Conservation (phyloP, 1,140 invertebrate genomes). For the Eriocheir sinensis region DNA sequence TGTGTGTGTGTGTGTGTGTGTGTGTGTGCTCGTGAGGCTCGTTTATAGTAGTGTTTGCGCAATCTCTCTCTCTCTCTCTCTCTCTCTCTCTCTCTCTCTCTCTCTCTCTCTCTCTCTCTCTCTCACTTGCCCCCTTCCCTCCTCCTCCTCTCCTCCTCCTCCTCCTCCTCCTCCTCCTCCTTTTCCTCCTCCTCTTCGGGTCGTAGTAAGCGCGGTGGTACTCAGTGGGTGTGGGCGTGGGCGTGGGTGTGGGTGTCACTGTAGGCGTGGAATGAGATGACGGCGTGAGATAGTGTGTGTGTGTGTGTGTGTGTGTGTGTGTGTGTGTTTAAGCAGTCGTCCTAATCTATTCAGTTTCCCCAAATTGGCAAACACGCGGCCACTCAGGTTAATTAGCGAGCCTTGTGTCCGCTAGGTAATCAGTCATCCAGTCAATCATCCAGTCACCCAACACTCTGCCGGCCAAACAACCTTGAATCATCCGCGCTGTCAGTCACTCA, state of each 20-base stretch:
- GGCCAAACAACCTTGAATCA: too few species aligned
- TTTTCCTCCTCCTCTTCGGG: not conserved
- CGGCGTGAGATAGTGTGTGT: not conserved
- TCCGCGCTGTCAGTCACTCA: not conserved
- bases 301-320: not conserved
- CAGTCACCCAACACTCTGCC: too few species aligned
- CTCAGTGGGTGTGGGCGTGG: not conserved
- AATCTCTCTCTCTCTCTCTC: not conserved
- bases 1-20: too few species aligned
- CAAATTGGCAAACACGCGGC: not conserved
- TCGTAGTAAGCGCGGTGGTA: not conserved
- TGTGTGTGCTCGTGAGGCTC: not conserved
- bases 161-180: not conserved
- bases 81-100: not conserved
- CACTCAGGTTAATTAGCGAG: not conserved
- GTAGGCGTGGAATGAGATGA: not conserved
- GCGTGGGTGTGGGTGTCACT: constrained; percentile 20
- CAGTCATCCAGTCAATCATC: not conserved
- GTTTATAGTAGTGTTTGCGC: constrained; percentile 19
- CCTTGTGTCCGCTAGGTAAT: too few species aligned
- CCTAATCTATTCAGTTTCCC: too few species aligned
- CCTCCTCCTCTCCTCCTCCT: not conserved
- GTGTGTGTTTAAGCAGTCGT: not conserved
- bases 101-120: not conserved
- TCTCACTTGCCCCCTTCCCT: not conserved